Evolutionary conservation across 2,113 vertebrate species (phyloP).

Genomic region (Cygnus buccinator): DNA sequence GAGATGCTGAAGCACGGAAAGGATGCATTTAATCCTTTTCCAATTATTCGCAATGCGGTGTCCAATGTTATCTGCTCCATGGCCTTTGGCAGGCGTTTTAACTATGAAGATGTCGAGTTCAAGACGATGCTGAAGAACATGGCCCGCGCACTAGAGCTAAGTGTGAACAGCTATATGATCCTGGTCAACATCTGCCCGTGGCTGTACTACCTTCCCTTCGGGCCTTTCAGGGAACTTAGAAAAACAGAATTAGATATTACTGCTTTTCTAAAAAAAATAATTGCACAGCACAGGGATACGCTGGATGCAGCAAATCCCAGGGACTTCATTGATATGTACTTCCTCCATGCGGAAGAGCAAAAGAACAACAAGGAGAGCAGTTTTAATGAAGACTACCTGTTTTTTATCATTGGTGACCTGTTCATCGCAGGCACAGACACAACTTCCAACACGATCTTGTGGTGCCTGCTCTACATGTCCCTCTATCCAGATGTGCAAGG

Average conservation of each 20-base stretch:
- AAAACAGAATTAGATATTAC: slow-evolving; percentile 88
- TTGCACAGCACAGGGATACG: slow-evolving; percentile 83
- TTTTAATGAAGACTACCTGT: slow-evolving; percentile 92
- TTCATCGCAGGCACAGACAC: slow-evolving; percentile 97
- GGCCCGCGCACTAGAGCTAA: slow-evolving; percentile 86
- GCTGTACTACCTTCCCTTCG: slow-evolving; percentile 91
- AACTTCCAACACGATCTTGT: slow-evolving; percentile 93
- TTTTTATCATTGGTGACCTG: slow-evolving; percentile 94
- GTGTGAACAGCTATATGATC: slow-evolving; percentile 80
- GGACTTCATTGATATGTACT: slow-evolving; percentile 96
- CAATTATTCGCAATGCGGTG: slow-evolving; percentile 84
- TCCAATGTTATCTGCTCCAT: slow-evolving; percentile 95
- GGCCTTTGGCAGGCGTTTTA: slow-evolving; percentile 89
- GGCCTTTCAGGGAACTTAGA: slow-evolving; percentile 87
- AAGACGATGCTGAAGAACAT: slow-evolving; percentile 85
- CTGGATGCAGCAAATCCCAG: slow-evolving; percentile 85
- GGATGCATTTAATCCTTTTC: slow-evolving; percentile 76
- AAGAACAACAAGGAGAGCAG: slow-evolving; percentile 77
- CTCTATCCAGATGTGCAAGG: slow-evolving; percentile 89
- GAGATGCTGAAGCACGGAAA: slow-evolving; percentile 81
- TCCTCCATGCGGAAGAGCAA: slow-evolving; percentile 83
- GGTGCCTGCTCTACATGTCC: slow-evolving; percentile 94
- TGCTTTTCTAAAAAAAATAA: slow-evolving; percentile 89
- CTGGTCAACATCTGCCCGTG: slow-evolving; percentile 89
- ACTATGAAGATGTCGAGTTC: slow-evolving; percentile 87